A percentile compares a stretch with the other conserved stretches of the same genome.
Conservation (phyloP, 2,797 vertebrate species). For the Pseudomugil tenellus region DNA sequence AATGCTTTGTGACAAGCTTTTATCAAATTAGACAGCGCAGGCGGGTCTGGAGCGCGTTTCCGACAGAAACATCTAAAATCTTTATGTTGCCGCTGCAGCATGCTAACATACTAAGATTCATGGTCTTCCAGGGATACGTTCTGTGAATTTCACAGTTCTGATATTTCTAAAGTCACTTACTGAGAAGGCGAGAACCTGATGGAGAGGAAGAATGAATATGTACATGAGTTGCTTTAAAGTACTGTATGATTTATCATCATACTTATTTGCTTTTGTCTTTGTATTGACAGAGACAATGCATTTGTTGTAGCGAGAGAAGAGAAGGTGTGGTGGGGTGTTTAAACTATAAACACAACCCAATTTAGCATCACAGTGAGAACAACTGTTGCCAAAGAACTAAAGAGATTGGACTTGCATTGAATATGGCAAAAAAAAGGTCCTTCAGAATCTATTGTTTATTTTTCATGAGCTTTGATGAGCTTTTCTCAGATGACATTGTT, state of each 20-base stretch:
- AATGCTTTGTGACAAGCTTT: constrained; percentile 16
- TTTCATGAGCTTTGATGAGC: not conserved
- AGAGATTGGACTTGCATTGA: not conserved
- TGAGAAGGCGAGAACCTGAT: constrained; percentile 27
- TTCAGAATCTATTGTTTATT: not conserved
- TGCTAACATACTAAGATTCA: constrained; percentile 39
- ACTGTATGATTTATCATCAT: constrained; percentile 1
- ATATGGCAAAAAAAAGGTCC: not conserved
- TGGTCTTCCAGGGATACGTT: constrained; percentile 39
- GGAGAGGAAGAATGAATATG: constrained; percentile 22
- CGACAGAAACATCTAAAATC: constrained; percentile 46
- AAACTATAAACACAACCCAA: constrained; percentile 22
- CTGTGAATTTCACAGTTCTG: constrained; percentile 35
- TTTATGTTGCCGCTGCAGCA: constrained; percentile 43
- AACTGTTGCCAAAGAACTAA: not conserved
- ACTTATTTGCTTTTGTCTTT: constrained; percentile 32
- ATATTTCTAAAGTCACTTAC: constrained; percentile 55
- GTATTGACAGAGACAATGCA: constrained; percentile 25
- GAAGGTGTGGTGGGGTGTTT: not conserved
- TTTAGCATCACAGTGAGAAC: constrained; percentile 18
- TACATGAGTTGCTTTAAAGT: constrained; percentile 7
- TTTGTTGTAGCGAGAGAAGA: not conserved
- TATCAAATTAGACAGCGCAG: constrained; percentile 22
- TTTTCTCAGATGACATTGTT: not conserved
- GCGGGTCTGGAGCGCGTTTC: constrained; percentile 21